Evolutionary conservation across 1,140 invertebrate species (phyloP).

Genomic region (Trachymyrmex cornetzi): DNA sequence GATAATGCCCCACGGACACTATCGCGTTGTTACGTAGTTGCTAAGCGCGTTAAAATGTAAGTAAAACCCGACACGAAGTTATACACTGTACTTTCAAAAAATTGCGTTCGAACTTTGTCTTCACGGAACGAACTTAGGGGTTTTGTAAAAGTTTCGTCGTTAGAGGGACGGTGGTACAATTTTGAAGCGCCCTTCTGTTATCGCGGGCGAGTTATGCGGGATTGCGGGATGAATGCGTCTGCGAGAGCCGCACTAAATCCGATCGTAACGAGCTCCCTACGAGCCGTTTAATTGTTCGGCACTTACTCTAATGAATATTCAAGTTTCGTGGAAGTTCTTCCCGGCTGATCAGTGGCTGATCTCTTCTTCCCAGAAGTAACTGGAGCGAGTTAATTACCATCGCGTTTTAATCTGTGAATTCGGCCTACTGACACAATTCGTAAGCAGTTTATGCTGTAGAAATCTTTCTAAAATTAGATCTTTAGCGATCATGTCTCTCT

Average conservation of each 20-base stretch:
- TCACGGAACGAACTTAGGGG: conserved; percentile 4
- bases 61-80: conserved; percentile 35
- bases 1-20: conserved; percentile 45
- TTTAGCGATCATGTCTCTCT: background rate
- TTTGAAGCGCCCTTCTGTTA: conserved; percentile 51
- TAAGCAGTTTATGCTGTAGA: background rate
- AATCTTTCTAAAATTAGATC: background rate
- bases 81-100: conserved; percentile 52
- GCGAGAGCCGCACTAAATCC: conserved; percentile 46
- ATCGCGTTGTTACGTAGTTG: conserved; percentile 54
- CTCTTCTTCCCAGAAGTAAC: conserved; percentile 44
- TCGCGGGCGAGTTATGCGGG: conserved; percentile 13
- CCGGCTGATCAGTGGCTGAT: conserved; percentile 47
- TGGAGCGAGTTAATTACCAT: conserved; percentile 50
- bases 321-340: conserved; percentile 50
- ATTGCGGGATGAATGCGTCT: conserved; percentile 45
- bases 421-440: conserved; percentile 1
- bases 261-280: conserved; percentile 62
- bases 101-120: conserved; percentile 44
- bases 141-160: conserved; percentile 52
- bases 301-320: conserved; percentile 62
- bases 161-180: conserved; percentile 45
- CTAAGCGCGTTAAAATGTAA: conserved; percentile 50
- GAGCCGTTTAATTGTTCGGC: conserved; percentile 59
- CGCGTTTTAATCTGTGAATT: conserved; percentile 15